These are phyloP conservation scores for Euphydryas editha DNA, from an alignment of 2,888 invertebrate species.

Conservation along the genomic window DNA sequence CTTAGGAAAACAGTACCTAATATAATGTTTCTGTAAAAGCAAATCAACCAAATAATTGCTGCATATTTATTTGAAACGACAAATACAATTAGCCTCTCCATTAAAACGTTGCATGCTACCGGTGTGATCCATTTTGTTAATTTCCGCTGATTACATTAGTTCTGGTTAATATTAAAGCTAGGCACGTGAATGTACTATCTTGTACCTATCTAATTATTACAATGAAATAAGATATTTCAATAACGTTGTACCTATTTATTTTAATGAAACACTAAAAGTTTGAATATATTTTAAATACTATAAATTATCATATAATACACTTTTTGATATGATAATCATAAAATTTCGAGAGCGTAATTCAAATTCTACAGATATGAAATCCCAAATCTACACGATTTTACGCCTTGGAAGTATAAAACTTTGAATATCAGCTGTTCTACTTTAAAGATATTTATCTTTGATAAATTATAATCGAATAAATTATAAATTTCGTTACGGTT, in stretches of 20 bases:
- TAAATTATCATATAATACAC: too few relatives aligned
- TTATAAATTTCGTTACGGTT: slow-evolving; percentile 39
- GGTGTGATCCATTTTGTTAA: slow-evolving; percentile 40
- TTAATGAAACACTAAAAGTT: too few relatives aligned
- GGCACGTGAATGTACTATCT: neutral
- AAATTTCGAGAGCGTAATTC: too few relatives aligned
- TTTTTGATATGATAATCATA: neutral
- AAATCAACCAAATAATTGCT: neutral
- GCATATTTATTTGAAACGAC: slow-evolving; percentile 55
- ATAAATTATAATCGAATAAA: slow-evolving; percentile 31
- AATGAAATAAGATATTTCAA: too few relatives aligned
- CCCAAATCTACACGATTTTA: neutral
- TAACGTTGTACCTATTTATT: too few relatives aligned
- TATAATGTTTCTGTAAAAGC: neutral
- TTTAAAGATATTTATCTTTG: slow-evolving; percentile 9
- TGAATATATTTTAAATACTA: too few relatives aligned
- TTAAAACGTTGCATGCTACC: slow-evolving; percentile 25
- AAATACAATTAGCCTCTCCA: slow-evolving; percentile 52
- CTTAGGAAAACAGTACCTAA: neutral
- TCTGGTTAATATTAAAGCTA: neutral
- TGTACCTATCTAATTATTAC: too few relatives aligned
- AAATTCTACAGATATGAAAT: neutral
- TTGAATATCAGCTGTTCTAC: neutral
- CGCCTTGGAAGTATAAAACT: neutral
- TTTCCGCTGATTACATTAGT: slow-evolving; percentile 40